Conservation (phyloP, 2,888 invertebrate species). For the Euproctis similis region DNA sequence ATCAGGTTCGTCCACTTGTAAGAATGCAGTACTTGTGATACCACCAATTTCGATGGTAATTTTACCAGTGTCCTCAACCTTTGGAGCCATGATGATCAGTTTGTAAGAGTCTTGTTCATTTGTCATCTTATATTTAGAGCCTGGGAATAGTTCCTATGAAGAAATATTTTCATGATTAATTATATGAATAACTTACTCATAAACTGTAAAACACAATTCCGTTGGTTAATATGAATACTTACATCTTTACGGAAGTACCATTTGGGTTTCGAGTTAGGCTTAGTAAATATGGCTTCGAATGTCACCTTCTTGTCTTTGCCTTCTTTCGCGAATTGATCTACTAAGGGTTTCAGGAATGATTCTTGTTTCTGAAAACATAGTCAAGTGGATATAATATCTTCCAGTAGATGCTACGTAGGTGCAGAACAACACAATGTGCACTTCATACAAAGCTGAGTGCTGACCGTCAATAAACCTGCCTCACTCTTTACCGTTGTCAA, state of each 20-base stretch:
- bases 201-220: background rate
- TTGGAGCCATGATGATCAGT: conserved; percentile 91
- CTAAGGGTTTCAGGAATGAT: conserved; percentile 93
- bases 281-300: conserved; percentile 96
- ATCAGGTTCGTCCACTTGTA: conserved; percentile 97
- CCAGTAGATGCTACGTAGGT: conserved; percentile 20
- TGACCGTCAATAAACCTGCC: conserved; percentile 45
- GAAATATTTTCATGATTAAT: background rate
- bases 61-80: conserved; percentile 97
- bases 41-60: conserved; percentile 97
- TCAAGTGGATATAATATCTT: conserved; percentile 16
- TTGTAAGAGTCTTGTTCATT: conserved; percentile 94
- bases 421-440: conserved; percentile 65
- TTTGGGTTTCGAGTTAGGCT: conserved; percentile 95
- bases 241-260: conserved; percentile 96
- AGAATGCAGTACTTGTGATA: conserved; percentile 89
- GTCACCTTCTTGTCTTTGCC: conserved; percentile 96
- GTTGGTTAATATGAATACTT: conserved; percentile 56
- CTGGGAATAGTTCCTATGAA: conserved; percentile 92
- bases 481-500: conserved; percentile 43
- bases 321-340: conserved; percentile 95
- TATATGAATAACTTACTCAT: background rate
- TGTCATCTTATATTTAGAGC: conserved; percentile 97
- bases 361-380: conserved; percentile 87
- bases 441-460: conserved; percentile 64